These are phyloP conservation scores for Chiloscyllium punctatum DNA, from an alignment of 2,797 vertebrate species.

Conservation along the genomic window DNA sequence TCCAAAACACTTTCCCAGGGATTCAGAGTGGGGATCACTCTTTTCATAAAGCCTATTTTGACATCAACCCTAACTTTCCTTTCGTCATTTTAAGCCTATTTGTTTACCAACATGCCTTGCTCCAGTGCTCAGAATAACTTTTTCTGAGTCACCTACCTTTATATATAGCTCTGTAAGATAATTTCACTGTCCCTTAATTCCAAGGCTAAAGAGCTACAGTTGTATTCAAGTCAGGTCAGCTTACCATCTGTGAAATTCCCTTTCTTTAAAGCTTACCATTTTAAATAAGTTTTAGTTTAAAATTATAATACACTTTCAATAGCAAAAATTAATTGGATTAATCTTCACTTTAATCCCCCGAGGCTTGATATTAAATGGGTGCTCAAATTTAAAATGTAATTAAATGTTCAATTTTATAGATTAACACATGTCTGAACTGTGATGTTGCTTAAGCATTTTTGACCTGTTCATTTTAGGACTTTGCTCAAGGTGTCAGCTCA, in stretches of 20 bases:
- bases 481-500: neutral
- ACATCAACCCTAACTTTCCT: neutral
- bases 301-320: neutral
- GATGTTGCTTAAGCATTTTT: neutral
- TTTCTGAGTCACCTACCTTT: neutral
- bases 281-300: slow-evolving; percentile 31
- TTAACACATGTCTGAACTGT: neutral
- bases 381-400: slow-evolving; percentile 21
- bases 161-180: neutral
- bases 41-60: neutral
- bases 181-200: neutral
- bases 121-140: neutral
- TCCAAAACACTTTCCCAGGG: neutral
- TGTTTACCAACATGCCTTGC: neutral
- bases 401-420: slow-evolving; percentile 24
- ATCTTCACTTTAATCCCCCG: slow-evolving; percentile 25
- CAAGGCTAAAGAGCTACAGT: neutral
- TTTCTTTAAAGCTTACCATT: slow-evolving; percentile 28
- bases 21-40: neutral
- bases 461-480: neutral
- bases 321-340: slow-evolving; percentile 30
- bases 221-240: slow-evolving; percentile 14
- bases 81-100: neutral
- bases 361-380: slow-evolving; percentile 22
- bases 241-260: neutral